Percentiles rank a stretch among this genome's conserved stretches.
phyloP scores from a whole-genome alignment of 1,140 invertebrate species.

The Calycopis cecrops region DNA sequence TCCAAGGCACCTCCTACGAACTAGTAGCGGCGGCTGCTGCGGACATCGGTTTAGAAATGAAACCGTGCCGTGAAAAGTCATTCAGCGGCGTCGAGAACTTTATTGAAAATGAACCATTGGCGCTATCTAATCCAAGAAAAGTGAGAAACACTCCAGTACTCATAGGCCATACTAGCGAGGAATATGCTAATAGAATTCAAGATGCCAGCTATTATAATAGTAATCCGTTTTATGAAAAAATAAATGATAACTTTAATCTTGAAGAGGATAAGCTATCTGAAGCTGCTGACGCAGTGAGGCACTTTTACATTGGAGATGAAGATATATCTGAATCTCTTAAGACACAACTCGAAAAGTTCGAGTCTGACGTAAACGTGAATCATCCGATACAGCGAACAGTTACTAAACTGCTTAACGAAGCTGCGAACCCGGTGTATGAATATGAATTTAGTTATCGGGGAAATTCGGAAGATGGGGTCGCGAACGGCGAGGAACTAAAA shows the following conservation, averaged over 20 bases:
- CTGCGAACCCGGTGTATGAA: conserved; percentile 46
- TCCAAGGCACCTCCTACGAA: conserved; percentile 33
- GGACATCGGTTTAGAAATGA: conserved; percentile 42
- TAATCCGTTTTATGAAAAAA: conserved; percentile 49
- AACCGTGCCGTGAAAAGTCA: conserved; percentile 55
- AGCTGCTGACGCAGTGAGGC: conserved; percentile 39
- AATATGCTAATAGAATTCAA: conserved; percentile 29
- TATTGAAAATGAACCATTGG: conserved; percentile 48
- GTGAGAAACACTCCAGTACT: conserved; percentile 50
- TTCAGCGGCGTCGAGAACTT: conserved; percentile 58
- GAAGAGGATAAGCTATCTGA: conserved; percentile 35
- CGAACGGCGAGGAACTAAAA: conserved; percentile 44
- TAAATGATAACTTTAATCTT: conserved; percentile 52
- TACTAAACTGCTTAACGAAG: conserved; percentile 43
- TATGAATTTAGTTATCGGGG: conserved; percentile 55
- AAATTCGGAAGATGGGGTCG: conserved; percentile 29
- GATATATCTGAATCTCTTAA: conserved; percentile 34
- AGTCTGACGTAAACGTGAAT: conserved; percentile 51
- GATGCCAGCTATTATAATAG: conserved; percentile 41
- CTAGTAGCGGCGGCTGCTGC: conserved; percentile 43
- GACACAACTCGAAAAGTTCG: conserved; percentile 41
- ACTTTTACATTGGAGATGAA: conserved; percentile 59
- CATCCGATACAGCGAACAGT: conserved; percentile 52
- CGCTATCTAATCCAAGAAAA: conserved; percentile 48
- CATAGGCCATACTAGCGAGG: conserved; percentile 52